These are phyloP conservation scores for Psococerastis gibbosa DNA, from an alignment of 2,888 invertebrate genomes.

Conservation along the genomic window DNA sequence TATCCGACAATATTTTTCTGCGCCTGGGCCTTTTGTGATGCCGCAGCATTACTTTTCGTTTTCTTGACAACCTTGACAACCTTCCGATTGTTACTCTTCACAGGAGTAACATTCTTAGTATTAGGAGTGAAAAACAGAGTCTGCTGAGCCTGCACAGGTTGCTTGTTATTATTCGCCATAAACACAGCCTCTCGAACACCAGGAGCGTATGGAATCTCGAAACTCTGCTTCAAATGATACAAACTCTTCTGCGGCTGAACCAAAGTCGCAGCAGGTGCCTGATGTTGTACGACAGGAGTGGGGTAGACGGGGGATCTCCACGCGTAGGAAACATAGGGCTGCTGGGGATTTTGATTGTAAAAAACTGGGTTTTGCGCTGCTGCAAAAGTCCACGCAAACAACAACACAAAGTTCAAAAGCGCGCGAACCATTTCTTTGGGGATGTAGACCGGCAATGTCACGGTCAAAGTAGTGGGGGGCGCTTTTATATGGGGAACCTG, in stretches of 20 bases:
- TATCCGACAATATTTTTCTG: not conserved
- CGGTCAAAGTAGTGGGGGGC: not conserved
- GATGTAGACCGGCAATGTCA: not conserved
- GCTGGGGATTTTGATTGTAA: not conserved
- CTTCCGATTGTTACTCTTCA: too few relatives aligned
- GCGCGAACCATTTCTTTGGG: not conserved
- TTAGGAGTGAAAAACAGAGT: not conserved
- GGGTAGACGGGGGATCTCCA: not conserved
- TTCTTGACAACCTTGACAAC: not conserved
- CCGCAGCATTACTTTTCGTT: not conserved
- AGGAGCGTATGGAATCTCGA: conserved; percentile 6
- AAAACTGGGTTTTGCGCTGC: not conserved
- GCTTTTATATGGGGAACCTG: not conserved
- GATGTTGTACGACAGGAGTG: too few relatives aligned
- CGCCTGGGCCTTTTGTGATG: not conserved
- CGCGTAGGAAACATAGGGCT: not conserved
- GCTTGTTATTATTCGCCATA: not conserved
- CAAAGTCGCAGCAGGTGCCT: not conserved
- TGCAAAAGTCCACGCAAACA: not conserved
- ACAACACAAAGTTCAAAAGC: not conserved
- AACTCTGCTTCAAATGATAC: not conserved
- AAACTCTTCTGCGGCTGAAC: not conserved
- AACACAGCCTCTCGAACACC: conserved; percentile 6
- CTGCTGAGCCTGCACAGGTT: not conserved
- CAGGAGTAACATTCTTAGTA: not conserved